A percentile compares a stretch with the other conserved stretches of the same genome.
phyloP scores from a whole-genome alignment of 2,113 vertebrate genomes.

The Chloroceryle aenea region DNA sequence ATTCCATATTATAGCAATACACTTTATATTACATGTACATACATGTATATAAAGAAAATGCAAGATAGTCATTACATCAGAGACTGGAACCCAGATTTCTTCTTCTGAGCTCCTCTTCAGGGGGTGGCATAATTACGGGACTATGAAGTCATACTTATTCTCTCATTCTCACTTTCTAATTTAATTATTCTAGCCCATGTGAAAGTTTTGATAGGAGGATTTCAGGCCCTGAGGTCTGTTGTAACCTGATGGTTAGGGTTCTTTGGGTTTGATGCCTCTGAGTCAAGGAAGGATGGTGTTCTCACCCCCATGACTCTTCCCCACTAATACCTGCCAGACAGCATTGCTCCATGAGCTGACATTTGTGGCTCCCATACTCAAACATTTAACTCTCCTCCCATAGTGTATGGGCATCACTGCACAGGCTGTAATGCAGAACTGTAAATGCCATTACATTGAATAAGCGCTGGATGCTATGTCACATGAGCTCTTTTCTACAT shows the following conservation, averaged over 20 bases:
- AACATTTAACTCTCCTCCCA: background rate
- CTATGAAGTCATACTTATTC: background rate
- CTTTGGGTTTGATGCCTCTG: background rate
- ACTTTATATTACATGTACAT: background rate
- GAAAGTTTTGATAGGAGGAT: background rate
- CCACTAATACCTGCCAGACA: background rate
- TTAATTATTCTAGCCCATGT: background rate
- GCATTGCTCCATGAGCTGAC: fast-evolving
- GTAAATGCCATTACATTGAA: background rate
- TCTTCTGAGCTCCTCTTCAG: background rate
- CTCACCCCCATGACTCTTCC: background rate
- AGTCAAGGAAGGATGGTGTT: background rate
- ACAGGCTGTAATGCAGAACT: background rate
- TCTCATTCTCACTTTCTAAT: background rate
- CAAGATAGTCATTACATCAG: background rate
- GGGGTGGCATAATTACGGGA: background rate
- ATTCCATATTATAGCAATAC: background rate
- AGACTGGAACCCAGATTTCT: background rate
- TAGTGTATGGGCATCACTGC: background rate
- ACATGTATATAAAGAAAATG: background rate
- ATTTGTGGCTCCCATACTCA: background rate
- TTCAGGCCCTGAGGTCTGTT: background rate
- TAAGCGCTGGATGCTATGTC: background rate
- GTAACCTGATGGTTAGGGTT: background rate
- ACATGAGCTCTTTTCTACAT: background rate